Evolutionary conservation across 1,140 invertebrate genomes (phyloP), one percentile per base, ranked within the genome.

Genomic region (Conus betulinus): DNA sequence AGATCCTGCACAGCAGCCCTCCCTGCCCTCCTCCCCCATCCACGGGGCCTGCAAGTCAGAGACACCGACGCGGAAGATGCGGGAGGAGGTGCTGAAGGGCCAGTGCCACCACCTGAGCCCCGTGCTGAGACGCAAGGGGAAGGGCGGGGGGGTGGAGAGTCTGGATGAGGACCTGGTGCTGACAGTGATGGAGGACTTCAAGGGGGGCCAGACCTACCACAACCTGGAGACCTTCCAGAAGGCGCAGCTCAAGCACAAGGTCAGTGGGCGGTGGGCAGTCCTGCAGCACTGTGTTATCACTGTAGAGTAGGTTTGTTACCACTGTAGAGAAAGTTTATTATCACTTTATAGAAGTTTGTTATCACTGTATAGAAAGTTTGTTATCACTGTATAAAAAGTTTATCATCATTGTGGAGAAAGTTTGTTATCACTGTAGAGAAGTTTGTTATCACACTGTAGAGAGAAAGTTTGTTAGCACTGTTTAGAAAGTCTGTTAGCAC

Each of bases 161-260:
- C 98, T 98, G 0, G 98, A 98, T 92, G 98, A 98, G 92, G 98
- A 98, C 23, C 52, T 78, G 53, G 96, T 91, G 13, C 96, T 27
- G 95, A 96, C 87, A 96, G 96, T 93, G 57, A 89, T 93, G 52
- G 95, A 95, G 85, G 93, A 94, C 20, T 97, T 94, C 94, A 97
- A 94, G 92, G 96, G 90, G 95, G 96, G 88, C 71, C 90, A 97
- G 88, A 97, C 97, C 95, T 99, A 98, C 93, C 97, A 97, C 89
- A 97, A 99, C 95, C 96, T 99, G 87, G 98, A 99, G 96, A 98
- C 97, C 84, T 99, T 99, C 94, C 98, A 99, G 94, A 99, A 99
- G 95, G 97, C 98, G 71, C 98, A 99, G 93, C 96, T 99, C 63
- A 97, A 98, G 91, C 98, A 99, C 94, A 99, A 99, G 97, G 98